These are phyloP conservation scores for Buceros bicornis DNA, from an alignment of 2,797 vertebrate species.

Conservation along the genomic window DNA sequence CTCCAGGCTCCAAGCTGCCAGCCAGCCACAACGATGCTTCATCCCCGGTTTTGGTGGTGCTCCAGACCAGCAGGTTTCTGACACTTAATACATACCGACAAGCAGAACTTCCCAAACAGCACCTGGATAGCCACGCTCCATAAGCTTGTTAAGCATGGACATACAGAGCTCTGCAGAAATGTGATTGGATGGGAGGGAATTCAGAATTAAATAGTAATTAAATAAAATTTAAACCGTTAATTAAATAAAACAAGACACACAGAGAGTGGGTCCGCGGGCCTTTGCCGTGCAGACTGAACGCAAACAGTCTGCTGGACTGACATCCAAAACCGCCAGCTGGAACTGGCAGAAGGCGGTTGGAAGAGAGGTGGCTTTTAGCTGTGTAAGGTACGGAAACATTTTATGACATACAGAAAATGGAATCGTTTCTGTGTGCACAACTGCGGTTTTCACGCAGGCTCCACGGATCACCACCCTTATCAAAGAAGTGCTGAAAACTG, in stretches of 20 bases:
- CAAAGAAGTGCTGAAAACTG: constrained; percentile 49
- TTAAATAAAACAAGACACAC: neutral
- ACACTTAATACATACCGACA: neutral
- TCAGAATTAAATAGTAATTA: neutral
- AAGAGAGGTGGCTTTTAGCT: neutral
- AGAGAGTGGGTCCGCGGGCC: neutral
- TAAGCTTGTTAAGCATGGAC: neutral
- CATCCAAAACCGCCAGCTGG: neutral
- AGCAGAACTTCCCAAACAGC: neutral
- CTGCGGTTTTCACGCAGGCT: neutral
- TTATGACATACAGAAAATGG: neutral
- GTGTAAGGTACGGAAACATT: neutral
- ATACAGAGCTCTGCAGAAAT: neutral
- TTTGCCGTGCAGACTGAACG: neutral
- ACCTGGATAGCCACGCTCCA: neutral
- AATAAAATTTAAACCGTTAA: neutral
- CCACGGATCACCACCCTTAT: neutral
- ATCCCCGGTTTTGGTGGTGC: neutral
- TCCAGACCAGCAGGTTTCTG: constrained; percentile 31
- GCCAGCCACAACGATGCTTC: neutral
- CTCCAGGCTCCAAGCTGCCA: neutral
- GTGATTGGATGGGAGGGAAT: neutral
- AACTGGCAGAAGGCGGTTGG: neutral
- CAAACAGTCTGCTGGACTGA: neutral
- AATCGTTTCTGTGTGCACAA: neutral